Evolutionary conservation across 2,113 vertebrate species (phyloP), one percentile per base, ranked within the genome.

Genomic region (Phaethornis superciliosus): DNA sequence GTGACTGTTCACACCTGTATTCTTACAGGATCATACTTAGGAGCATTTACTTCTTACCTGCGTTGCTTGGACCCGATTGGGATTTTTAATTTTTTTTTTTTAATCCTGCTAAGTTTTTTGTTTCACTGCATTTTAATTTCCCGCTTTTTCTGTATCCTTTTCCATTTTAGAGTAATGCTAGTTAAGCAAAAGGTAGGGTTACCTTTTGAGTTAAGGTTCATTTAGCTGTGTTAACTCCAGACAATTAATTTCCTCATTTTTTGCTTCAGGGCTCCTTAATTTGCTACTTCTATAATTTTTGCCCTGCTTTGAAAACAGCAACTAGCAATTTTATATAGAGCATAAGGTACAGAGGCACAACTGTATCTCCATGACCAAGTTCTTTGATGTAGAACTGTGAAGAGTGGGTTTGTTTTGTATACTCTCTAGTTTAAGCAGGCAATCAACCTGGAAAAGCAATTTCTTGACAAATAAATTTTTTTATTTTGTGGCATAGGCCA

Each of bases 251-350:
- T 72, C n/a, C 35, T 90, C 19, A 33, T 87, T 93, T 93, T 60
- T 92, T 92, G 92, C 92, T 84, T 78, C 72, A 81, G 44, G 37
- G 77, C n/a, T 88, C 93, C 85, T 81, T 76, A 81, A 92, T 94
- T 91, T 85, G 37, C 80, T 71, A 54, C 19, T 63, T 74, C 84
- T 68, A 16, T 93, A 75, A 64, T 56, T 95, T 76, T 70, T 83
- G 59, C 42, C 6, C 2, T 77, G 55, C 55, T 85, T 70, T 47
- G 63, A 77, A 91, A 83, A 55, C 37, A 74, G 0, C 20, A 15
- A 28, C 17, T 69, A 33, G 37, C 37, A 55, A 5, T 26, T 88
- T 85, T 78, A 7, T 2, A 1, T 13, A 54, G 55, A 72, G 35
- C 16, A 62, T 78, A 69, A 85, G 0, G 1, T 74, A 33, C 7